Evolutionary conservation across 2,888 invertebrate genomes (phyloP), one percentile per base, ranked within the genome.

Genomic region (Euphydryas editha): DNA sequence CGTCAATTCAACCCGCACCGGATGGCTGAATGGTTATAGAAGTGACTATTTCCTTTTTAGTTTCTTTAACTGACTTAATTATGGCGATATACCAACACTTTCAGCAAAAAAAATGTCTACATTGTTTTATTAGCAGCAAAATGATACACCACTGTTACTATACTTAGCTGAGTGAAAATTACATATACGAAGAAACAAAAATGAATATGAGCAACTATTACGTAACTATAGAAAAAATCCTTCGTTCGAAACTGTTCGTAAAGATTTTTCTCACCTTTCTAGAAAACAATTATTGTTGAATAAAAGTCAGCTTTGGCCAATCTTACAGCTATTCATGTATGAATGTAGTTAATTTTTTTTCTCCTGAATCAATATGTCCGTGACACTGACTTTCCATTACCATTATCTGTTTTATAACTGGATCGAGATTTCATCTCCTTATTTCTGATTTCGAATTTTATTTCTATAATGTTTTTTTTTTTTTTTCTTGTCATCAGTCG

Each of bases 21-120:
- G 85, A 85, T 83, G 82, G 71, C 61, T 81, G 84, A 85, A 85
- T 83, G 82, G 71, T 79, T 78, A 76, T 54, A 81, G 82, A 86
- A 84, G 83, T 85, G 83, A 81, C 83, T 77, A 84, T 83, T 86
- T 87, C 87, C 87, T 86, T 57, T 58, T 72, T 77, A 56, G 54
- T 67, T 62, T 42, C 62, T 62, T 44, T 65, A 67, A 65, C 49
- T 55, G 51, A 67, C 60, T 67, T 59, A 67, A 62, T 67, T 67
- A 59, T 54, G 39, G 55, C 36, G 56, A 20, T 17, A 62, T 37
- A 47, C n/a, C 54, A 36, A 54, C 18, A 54, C 54, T 54, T 36
- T 54, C n/a, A 17, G 17, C 30, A 2, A n/a, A 30, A 54, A 49
- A n/a, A 49, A 47, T 13, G 7, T 21, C 1, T 49, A 6, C 15